phyloP scores from a whole-genome alignment of 2,113 vertebrate species.

The Ctenomys sociabilis region DNA sequence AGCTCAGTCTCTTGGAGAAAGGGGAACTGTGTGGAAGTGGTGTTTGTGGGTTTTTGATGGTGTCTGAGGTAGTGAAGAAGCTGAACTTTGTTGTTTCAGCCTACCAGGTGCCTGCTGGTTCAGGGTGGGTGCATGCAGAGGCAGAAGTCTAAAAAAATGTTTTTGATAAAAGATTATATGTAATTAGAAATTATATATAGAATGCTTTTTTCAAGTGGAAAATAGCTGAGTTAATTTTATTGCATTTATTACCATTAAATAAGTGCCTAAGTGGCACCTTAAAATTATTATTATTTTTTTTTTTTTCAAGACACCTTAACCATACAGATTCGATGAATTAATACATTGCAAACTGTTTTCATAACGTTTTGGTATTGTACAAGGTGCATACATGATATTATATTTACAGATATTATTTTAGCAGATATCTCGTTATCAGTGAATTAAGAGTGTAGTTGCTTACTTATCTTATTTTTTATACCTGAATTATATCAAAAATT shows the following conservation, averaged over 20 bases:
- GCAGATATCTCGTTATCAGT: too few relatives aligned
- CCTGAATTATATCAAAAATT: too few relatives aligned
- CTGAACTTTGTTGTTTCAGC: not conserved
- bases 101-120: not conserved
- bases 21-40: not conserved
- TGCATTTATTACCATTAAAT: slow-evolving; percentile 50
- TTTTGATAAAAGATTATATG: not conserved
- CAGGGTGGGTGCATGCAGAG: not conserved
- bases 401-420: too few relatives aligned
- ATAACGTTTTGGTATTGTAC: too few relatives aligned
- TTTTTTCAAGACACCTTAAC: too few relatives aligned
- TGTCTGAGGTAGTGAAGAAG: not conserved
- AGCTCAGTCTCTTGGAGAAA: not conserved
- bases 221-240: slow-evolving; percentile 31
- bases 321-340: too few relatives aligned
- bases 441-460: too few relatives aligned
- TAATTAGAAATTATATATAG: slow-evolving; percentile 23
- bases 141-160: not conserved
- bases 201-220: not conserved
- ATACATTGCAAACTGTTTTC: too few relatives aligned
- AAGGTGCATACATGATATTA: too few relatives aligned
- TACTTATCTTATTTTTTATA: too few relatives aligned
- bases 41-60: not conserved
- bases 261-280: slow-evolving; percentile 37
- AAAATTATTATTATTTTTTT: slow-evolving; percentile 4